Conservation (phyloP, 2,888 invertebrate genomes). For the Netelia melanura region DNA sequence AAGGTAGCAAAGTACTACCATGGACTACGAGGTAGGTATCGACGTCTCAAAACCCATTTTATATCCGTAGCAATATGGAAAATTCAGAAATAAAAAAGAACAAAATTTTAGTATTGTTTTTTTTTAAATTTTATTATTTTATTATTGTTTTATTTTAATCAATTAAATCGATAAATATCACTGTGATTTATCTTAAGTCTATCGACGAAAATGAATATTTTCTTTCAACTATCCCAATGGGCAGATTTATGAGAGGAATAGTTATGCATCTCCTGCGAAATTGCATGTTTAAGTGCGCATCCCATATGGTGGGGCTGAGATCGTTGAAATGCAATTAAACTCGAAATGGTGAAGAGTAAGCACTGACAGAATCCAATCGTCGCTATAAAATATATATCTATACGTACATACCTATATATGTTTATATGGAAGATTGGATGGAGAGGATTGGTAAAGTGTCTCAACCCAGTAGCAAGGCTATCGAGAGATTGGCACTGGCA, state of each 20-base stretch:
- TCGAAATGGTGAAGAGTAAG: slow-evolving; percentile 27
- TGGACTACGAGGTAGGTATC: slow-evolving; percentile 82
- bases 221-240: neutral
- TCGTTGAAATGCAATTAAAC: slow-evolving; percentile 44
- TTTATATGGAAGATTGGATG: slow-evolving; percentile 24
- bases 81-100: neutral
- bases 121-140: too few relatives aligned
- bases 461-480: slow-evolving; percentile 23
- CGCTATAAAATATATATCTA: slow-evolving; percentile 1
- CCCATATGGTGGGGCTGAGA: slow-evolving; percentile 8
- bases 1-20: slow-evolving; percentile 83
- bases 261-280: neutral
- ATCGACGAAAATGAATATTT: neutral
- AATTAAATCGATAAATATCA: too few relatives aligned
- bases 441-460: slow-evolving; percentile 41
- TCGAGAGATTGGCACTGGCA: slow-evolving; percentile 1
- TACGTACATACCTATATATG: neutral
- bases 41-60: neutral
- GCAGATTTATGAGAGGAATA: neutral
- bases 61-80: neutral
- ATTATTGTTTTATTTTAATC: too few relatives aligned
- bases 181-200: too few relatives aligned
- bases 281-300: neutral
- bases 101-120: neutral
- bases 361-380: slow-evolving; percentile 44